A percentile compares a stretch with the other conserved stretches of the same genome.
These are phyloP conservation scores for Platynereis dumerilii DNA, from an alignment of 2,888 invertebrate genomes.

Conservation along the genomic window DNA sequence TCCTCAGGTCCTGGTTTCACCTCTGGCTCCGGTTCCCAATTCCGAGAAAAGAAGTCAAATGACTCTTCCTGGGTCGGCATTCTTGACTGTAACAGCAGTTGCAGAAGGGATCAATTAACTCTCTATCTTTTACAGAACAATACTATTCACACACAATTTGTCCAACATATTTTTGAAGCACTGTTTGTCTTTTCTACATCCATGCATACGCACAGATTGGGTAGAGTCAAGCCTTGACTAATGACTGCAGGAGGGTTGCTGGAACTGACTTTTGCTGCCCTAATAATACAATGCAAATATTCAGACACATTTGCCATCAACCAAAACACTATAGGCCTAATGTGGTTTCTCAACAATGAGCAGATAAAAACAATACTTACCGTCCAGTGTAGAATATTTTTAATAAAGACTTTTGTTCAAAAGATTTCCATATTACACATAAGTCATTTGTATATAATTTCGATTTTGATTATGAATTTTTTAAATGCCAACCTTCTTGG, in stretches of 20 bases:
- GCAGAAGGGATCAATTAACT: neutral
- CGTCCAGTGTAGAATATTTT: no score
- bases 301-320: no score
- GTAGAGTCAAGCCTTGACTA: neutral
- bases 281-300: no score
- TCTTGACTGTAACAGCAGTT: slow-evolving; percentile 11
- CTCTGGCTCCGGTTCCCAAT: slow-evolving; percentile 57
- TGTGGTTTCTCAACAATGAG: no score
- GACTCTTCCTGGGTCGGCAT: slow-evolving; percentile 58
- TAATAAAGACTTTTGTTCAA: no score
- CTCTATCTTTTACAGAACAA: neutral
- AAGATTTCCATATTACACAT: no score
- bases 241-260: no score
- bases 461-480: no score
- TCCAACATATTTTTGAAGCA: neutral
- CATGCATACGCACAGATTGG: neutral
- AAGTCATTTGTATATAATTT: no score
- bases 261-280: no score
- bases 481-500: slow-evolving; percentile 6
- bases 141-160: neutral
- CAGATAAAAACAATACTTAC: no score
- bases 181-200: neutral
- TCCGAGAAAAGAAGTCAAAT: slow-evolving; percentile 65
- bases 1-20: slow-evolving; percentile 38
- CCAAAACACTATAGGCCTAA: no score